phyloP scores from a whole-genome alignment of 1,140 invertebrate genomes.

The Drosophila lini region DNA sequence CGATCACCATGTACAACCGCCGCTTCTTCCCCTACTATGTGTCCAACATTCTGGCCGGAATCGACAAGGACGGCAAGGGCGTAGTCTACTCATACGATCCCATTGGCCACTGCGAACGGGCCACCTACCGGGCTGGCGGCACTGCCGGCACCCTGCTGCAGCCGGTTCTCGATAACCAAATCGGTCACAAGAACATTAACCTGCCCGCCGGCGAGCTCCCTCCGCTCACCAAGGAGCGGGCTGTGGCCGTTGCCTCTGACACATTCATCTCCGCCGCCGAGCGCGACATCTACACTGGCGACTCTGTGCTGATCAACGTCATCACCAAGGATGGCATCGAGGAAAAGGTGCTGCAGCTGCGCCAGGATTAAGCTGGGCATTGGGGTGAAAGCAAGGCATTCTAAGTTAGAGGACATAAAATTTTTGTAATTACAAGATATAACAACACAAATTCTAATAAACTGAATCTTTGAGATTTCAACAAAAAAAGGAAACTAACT shows the following conservation, averaged over 20 bases:
- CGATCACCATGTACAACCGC: constrained; percentile 97
- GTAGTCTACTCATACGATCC: constrained; percentile 98
- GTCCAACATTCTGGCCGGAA: constrained; percentile 96
- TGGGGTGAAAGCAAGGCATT: constrained; percentile 23
- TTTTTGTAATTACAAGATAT: constrained; percentile 49
- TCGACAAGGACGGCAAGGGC: constrained; percentile 95
- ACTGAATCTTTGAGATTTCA: constrained; percentile 30
- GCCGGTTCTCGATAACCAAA: constrained; percentile 95
- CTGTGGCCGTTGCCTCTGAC: constrained; percentile 94
- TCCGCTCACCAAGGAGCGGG: constrained; percentile 91
- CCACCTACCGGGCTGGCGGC: constrained; percentile 93
- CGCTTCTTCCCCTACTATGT: constrained; percentile 99
- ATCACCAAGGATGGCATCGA: constrained; percentile 95
- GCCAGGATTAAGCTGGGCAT: constrained; percentile 90
- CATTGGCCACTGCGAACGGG: constrained; percentile 95
- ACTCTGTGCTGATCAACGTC: constrained; percentile 94
- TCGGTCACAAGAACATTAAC: constrained; percentile 94
- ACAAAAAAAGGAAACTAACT: too few relatives aligned
- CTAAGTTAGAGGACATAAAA: constrained; percentile 41
- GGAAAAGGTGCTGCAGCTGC: constrained; percentile 88
- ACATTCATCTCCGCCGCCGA: constrained; percentile 98
- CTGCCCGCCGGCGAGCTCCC: constrained; percentile 88
- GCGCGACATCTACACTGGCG: constrained; percentile 98
- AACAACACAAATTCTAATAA: constrained; percentile 31
- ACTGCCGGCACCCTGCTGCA: constrained; percentile 92